Percentiles rank a stretch among this genome's conserved stretches.
These are phyloP conservation scores for Drosophila grimshawi DNA, from an alignment of 1,140 invertebrate genomes.

Conservation along the genomic window DNA sequence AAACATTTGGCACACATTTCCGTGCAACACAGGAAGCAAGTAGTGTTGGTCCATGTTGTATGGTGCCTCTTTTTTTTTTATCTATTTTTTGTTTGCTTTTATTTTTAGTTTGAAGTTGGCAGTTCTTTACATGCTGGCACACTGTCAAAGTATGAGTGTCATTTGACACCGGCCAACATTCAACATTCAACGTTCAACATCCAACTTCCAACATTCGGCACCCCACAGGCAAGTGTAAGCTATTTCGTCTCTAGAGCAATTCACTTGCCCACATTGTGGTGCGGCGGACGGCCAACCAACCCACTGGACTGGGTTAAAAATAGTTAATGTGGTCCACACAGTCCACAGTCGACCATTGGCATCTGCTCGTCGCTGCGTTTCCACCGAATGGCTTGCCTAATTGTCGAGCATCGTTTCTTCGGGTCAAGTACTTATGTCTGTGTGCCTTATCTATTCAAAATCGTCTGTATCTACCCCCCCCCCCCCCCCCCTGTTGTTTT, in stretches of 20 bases:
- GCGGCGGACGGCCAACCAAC: constrained; percentile 31
- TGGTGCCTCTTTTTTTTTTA: neutral
- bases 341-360: neutral
- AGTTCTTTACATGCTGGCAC: constrained; percentile 37
- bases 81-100: constrained; percentile 52
- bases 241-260: constrained; percentile 47
- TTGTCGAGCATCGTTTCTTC: constrained; percentile 60
- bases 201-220: too few relatives aligned
- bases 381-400: constrained; percentile 42
- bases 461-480: neutral
- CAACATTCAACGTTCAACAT: too few relatives aligned
- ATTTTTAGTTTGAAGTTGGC: constrained; percentile 62
- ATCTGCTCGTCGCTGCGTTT: constrained; percentile 15
- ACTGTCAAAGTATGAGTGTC: constrained; percentile 7
- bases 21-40: constrained; percentile 66
- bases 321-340: constrained; percentile 37
- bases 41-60: constrained; percentile 2
- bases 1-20: constrained; percentile 74
- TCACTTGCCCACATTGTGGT: constrained; percentile 53
- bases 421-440: constrained; percentile 20
- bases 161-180: neutral
- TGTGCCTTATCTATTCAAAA: constrained; percentile 15
- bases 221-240: constrained; percentile 10
- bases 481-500: too few relatives aligned
- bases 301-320: constrained; percentile 65